Evolutionary conservation across 2,888 invertebrate species (phyloP).

Genomic region (Trichopoda pennipes): DNA sequence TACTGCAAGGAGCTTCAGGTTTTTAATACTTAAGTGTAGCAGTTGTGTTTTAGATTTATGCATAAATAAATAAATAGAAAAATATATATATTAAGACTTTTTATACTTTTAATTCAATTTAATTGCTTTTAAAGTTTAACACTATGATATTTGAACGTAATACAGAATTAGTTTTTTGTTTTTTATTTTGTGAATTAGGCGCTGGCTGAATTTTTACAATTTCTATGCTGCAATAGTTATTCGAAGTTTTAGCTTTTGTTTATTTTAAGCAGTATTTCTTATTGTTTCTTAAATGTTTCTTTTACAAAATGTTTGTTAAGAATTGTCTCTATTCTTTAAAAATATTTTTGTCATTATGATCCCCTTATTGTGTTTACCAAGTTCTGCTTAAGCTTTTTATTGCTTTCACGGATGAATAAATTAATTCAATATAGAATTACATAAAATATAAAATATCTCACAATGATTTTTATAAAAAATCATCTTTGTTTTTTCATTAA

Average conservation of each 20-base stretch:
- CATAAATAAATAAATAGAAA: no score
- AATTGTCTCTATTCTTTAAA: slow-evolving; percentile 47
- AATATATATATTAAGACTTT: no score
- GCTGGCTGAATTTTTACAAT: not conserved
- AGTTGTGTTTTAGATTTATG: no score
- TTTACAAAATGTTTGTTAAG: slow-evolving; percentile 31
- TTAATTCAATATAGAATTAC: slow-evolving; percentile 23
- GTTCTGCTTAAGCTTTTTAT: slow-evolving; percentile 16
- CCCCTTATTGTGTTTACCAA: slow-evolving; percentile 19
- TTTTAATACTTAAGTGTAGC: no score
- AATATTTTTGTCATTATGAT: slow-evolving; percentile 45
- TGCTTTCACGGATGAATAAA: slow-evolving; percentile 6
- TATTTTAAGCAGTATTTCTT: slow-evolving; percentile 10
- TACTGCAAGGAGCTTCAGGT: no score
- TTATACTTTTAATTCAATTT: slow-evolving; percentile 11
- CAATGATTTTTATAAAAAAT: slow-evolving; percentile 42
- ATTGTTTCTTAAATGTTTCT: slow-evolving; percentile 4
- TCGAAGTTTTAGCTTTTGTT: not conserved
- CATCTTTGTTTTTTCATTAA: slow-evolving; percentile 76
- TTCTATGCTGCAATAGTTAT: not conserved
- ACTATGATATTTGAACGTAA: slow-evolving; percentile 33
- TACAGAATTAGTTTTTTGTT: slow-evolving; percentile 1
- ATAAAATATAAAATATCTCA: not conserved
- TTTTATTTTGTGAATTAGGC: slow-evolving; percentile 3
- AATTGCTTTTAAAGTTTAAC: slow-evolving; percentile 60